Evolutionary conservation across 2,797 vertebrate genomes (phyloP), one percentile per base, ranked within the genome.

Genomic region (Gambelia wislizenii): DNA sequence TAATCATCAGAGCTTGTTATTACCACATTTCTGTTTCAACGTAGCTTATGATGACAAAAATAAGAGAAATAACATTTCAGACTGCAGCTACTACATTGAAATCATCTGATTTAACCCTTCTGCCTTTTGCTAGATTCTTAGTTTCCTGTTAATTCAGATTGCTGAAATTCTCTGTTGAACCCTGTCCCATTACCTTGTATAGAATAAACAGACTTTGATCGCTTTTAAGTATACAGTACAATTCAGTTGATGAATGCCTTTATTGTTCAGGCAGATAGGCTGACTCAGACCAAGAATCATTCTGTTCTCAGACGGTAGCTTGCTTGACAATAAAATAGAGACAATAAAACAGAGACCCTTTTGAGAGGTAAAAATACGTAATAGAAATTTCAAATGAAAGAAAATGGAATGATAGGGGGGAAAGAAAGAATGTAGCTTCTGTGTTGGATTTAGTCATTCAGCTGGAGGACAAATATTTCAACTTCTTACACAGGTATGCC

Each of bases 21-120:
- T 72, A 27, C 4, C 3, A 83, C 1, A 85, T 81, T 76, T 61
- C 30, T 52, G 81, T 79, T 33, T 27, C 44, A 44, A 61, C 81
- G 80, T 36, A 85, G 27, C 25, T 9, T 70, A 67, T 27, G 1
- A 30, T 88, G 89, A 87, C 4, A 80, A 88, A 84, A 89, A 14
- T 14, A 89, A 88, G 4, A 88, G 59, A 83, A 76, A 59, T 52
- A 0, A 80, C 22, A 72, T 77, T 61, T 72, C 52, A 87, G 36
- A 6, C 49, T 36, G 47, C 9, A 13, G 30, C 59, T 6, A 74
- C 18, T 87, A 39, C 54, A 70, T 1, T 70, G n/a, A 2, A 79
- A 33, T 79, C 6, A 69, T 75, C 47, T 64, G 4, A 61, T 27
- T 69, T 72, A 42, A 42, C 6, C 56, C 64, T 67, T 67, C 7